phyloP scores from a whole-genome alignment of 1,140 invertebrate genomes.

The Drosophila oshimai region DNA sequence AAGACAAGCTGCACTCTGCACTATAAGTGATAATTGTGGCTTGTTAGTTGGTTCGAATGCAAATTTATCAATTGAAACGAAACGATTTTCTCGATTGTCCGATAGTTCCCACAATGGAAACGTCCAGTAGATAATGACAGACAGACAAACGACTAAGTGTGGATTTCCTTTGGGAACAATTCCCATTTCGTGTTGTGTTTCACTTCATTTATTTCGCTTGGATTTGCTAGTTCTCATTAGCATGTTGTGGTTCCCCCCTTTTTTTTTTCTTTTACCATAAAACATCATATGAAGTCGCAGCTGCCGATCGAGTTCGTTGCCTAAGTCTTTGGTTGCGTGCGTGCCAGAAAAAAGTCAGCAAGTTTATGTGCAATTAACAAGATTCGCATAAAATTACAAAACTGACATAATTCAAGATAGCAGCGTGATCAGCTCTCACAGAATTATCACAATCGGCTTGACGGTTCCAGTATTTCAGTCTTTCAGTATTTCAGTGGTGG shows the following conservation, averaged over 20 bases:
- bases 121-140: constrained; percentile 4
- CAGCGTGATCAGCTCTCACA: constrained; percentile 35
- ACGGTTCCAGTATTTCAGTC: too few relatives aligned
- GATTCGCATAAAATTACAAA: constrained; percentile 79
- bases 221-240: constrained; percentile 34
- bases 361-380: constrained; percentile 72
- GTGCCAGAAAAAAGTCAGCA: not conserved
- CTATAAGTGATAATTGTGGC: not conserved
- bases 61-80: not conserved
- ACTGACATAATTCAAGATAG: constrained; percentile 81
- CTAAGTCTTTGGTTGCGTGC: constrained; percentile 70
- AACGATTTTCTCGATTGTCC: not conserved
- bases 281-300: constrained; percentile 17
- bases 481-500: too few relatives aligned
- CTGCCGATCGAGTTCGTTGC: constrained; percentile 58
- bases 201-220: constrained; percentile 20
- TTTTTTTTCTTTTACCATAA: not conserved
- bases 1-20: constrained; percentile 10
- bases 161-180: constrained; percentile 24
- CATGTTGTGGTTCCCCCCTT: constrained; percentile 11
- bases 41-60: too few relatives aligned
- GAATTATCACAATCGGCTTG: constrained; percentile 52
- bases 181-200: not conserved
- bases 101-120: not conserved
- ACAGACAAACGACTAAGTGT: constrained; percentile 2